phyloP scores from a whole-genome alignment of 2,113 vertebrate species.

The Melospiza melodia region DNA sequence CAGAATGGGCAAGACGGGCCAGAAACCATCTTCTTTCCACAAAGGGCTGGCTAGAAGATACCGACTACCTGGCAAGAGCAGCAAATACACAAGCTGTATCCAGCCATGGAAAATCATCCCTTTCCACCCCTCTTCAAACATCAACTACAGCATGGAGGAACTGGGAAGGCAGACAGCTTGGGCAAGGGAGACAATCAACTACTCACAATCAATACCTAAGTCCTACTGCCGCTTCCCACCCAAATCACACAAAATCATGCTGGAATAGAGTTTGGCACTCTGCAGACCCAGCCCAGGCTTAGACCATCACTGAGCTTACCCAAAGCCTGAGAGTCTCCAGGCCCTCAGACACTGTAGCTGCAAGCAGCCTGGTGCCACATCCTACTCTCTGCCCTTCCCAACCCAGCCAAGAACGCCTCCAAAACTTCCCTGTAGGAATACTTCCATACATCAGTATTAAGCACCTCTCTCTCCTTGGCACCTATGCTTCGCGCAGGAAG shows the following conservation, averaged over 20 bases:
- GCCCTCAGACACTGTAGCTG: neutral
- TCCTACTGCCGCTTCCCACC: neutral
- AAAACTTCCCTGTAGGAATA: neutral
- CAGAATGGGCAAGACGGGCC: neutral
- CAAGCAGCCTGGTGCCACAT: neutral
- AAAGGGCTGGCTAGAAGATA: neutral
- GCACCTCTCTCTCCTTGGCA: neutral
- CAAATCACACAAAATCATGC: neutral
- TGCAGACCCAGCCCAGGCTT: neutral
- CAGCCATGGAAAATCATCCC: neutral
- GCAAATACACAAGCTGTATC: neutral
- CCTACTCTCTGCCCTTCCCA: neutral
- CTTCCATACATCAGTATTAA: neutral
- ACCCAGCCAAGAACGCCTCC: neutral
- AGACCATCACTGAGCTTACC: neutral
- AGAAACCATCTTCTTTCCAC: neutral
- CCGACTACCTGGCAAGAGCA: neutral
- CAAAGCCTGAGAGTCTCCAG: neutral
- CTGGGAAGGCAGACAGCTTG: neutral
- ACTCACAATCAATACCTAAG: neutral
- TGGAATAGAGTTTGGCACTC: neutral
- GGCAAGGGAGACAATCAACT: neutral
- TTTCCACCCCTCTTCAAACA: neutral
- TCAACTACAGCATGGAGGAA: neutral
- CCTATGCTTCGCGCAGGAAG: neutral